These are phyloP conservation scores for Regulus satrapa DNA, from an alignment of 2,113 vertebrate genomes.

Conservation along the genomic window DNA sequence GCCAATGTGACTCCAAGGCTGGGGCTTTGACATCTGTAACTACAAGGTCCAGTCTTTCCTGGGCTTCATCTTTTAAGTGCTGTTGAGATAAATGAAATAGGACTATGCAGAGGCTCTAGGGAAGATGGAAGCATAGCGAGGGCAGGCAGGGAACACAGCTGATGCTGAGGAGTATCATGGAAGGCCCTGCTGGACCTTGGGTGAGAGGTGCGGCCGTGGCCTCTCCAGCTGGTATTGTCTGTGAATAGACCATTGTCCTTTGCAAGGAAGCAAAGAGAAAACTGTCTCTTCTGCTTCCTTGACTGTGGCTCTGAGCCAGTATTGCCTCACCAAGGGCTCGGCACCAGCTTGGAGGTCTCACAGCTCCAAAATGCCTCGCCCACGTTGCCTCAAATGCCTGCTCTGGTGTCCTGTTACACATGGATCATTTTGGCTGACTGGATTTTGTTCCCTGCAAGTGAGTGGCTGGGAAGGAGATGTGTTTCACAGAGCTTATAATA, in stretches of 20 bases:
- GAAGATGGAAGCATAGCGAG: not conserved
- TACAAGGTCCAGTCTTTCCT: not conserved
- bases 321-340: not conserved
- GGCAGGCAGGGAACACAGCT: not conserved
- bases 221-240: not conserved
- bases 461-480: conserved; percentile 29
- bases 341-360: not conserved
- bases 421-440: not conserved
- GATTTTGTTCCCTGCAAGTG: not conserved
- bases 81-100: not conserved
- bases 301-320: not conserved
- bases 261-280: conserved; percentile 9
- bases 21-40: not conserved
- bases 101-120: not conserved
- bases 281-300: not conserved
- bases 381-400: not conserved
- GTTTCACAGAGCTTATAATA: conserved; percentile 42
- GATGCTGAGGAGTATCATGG: fast-evolving
- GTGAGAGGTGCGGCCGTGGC: not conserved
- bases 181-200: not conserved
- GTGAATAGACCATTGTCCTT: not conserved
- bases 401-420: not conserved
- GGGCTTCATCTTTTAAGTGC: not conserved
- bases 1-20: not conserved
- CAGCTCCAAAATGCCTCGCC: not conserved